Base-by-base conservation (phyloP, 2,888 invertebrate species). In the Enchytraeus crypticus region DNA sequence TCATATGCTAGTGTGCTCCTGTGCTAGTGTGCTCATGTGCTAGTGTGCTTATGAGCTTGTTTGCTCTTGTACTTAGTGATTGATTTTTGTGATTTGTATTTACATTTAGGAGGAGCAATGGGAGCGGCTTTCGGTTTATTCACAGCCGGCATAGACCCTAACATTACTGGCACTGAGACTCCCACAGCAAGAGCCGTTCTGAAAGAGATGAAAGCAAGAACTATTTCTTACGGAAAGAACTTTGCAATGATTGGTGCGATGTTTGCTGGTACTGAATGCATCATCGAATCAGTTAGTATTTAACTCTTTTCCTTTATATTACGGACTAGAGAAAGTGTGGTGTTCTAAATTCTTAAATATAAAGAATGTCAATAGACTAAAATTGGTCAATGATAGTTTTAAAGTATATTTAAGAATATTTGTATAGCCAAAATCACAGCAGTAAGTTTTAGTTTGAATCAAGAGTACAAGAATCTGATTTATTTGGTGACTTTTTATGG, bases 111-210 rank as follows among this genome's bases (percentile, higher is more conserved):
- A 53, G 93, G 90, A 81, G 95, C 89, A 45, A 83, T 96, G 66
- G 98, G 98, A 57, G 90, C 89, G 60, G 95, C 89, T 0, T 88
- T 98, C 69, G 98, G 98, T 69, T 81, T 98, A 29, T 97, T 98
- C 78, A 91, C 95, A 46, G 90, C 96, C 0, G 93, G 95, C 59
- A 88, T 98, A 5, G 95, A 92, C 81, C 96, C 97, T 11, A 88
- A 87, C 72, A 76, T 75, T n/a, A 77, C 77, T 3, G 75, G 75
- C 60, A 84, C 84, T 47, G 88, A 87, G 71, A 87, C 88, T 72
- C 89, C 89, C 76, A 88, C 90, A 0, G 91, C 90, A 0, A 82
- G 87, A 71, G 88, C 92, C 81, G 89, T 95, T 43, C 84, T 95
- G 59, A 82, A 85, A 60, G 96, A 97, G 80, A 93, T 97, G 92